phyloP scores from a whole-genome alignment of 2,113 vertebrate genomes.

The Sebastes schlegelii region DNA sequence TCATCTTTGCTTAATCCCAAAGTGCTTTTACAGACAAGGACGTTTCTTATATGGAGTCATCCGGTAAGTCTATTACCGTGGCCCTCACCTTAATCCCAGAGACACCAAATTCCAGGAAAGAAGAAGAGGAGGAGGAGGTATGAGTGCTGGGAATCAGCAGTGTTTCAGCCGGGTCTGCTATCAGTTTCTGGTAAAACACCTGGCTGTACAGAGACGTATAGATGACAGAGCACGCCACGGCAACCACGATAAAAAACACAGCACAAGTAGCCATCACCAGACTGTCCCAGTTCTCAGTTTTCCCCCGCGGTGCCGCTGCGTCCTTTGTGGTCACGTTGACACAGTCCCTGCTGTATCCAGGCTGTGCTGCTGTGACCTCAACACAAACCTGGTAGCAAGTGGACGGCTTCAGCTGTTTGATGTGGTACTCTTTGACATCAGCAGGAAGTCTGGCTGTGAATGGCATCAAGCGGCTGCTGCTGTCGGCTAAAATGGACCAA shows the following conservation, averaged over 20 bases:
- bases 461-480: conserved; percentile 77
- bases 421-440: conserved; percentile 89
- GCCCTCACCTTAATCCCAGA: conserved; percentile 88
- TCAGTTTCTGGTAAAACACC: conserved; percentile 76
- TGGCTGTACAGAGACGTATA: conserved; percentile 83
- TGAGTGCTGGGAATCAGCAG: conserved; percentile 79
- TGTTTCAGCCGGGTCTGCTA: conserved; percentile 77
- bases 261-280: conserved; percentile 83
- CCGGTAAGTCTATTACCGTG: conserved; percentile 89
- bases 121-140: conserved; percentile 80
- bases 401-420: conserved; percentile 89
- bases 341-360: conserved; percentile 86
- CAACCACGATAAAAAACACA: conserved; percentile 84
- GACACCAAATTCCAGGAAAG: conserved; percentile 85
- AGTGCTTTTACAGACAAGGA: conserved; percentile 25
- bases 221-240: conserved; percentile 83
- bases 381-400: conserved; percentile 93
- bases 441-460: conserved; percentile 90
- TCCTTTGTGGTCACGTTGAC: conserved; percentile 90
- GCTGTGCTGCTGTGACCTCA: conserved; percentile 83
- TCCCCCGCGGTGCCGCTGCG: conserved; percentile 55
- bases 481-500: conserved; percentile 86
- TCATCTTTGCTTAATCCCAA: conserved; percentile 45
- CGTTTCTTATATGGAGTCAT: conserved; percentile 75
- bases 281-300: conserved; percentile 72